Evolutionary conservation across 2,888 invertebrate genomes (phyloP), one percentile per base, ranked within the genome.

Genomic region (Troilus luridus): DNA sequence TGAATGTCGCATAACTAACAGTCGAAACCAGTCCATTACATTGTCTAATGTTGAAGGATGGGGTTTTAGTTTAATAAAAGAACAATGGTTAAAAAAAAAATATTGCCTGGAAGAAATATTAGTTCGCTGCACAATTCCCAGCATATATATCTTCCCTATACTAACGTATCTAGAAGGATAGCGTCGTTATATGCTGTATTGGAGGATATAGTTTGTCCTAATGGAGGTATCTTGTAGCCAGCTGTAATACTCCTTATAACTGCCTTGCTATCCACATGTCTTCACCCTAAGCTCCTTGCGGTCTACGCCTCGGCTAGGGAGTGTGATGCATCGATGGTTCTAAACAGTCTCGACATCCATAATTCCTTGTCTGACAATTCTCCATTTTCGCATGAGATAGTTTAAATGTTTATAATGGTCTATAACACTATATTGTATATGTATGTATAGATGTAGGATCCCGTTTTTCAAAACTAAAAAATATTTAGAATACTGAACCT

Each of bases 141-240:
- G 24, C 67, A 67, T 41, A 24, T 67, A 67, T 67, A 24, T 67
- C 14, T 5, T 24, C 12, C 67, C 24, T 14, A 67, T 5, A 7
- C 24, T 1, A 41, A 7, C 41, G 72, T 41, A 60, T 2, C 17
- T 27, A n/a, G n/a, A n/a, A 8, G 6, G 0, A 58, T 85, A 10
- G 85, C 21, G 11, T 54, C 85, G n/a, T 85, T 85, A 56, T 85
- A 21, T 85, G 0, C 56, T 85, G n/a, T 8, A 85, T 85, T 6
- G 85, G 54, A 58, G 85, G 85, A 85, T 56, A 85, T 85, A 58
- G 85, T 85, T 58, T 56, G 85, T 56, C 85, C 56, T 85, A 85
- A 85, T 85, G 85, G 85, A 85, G 56, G 85, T 85, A 85, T 85
- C 85, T 85, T 85, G 85, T 85, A 85, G 9, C 54, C n/a, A 58